These are phyloP conservation scores for Uloborus diversus DNA, from an alignment of 1,140 invertebrate genomes.

Conservation along the genomic window DNA sequence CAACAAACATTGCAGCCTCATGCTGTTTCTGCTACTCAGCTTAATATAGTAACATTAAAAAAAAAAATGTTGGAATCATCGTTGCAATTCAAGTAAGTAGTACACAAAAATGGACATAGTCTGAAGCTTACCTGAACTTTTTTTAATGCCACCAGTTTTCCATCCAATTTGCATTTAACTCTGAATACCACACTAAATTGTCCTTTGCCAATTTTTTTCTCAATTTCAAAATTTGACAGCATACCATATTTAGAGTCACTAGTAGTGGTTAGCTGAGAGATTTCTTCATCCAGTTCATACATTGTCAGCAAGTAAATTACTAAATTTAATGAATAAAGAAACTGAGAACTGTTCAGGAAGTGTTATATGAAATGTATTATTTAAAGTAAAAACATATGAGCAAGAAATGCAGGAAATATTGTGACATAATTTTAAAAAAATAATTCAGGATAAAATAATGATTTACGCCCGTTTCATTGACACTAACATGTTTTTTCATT, in stretches of 20 bases:
- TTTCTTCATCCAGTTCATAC: constrained; percentile 35
- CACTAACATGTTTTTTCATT: too few species aligned
- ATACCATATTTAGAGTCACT: constrained; percentile 51
- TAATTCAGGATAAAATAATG: background rate
- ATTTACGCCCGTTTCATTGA: too few species aligned
- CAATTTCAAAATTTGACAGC: constrained; percentile 69
- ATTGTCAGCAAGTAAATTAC: background rate
- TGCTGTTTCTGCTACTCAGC: too few species aligned
- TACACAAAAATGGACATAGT: too few species aligned
- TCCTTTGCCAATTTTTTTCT: constrained; percentile 74
- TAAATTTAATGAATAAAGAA: background rate
- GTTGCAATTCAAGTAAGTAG: too few species aligned
- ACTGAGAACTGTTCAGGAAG: background rate
- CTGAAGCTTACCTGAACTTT: constrained; percentile 72
- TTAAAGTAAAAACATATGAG: background rate
- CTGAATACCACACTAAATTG: constrained; percentile 75
- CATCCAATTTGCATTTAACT: constrained; percentile 67
- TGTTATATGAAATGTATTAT: background rate
- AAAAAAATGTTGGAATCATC: too few species aligned
- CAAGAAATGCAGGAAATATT: background rate
- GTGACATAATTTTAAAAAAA: background rate
- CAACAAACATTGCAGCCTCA: too few species aligned
- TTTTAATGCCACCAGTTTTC: constrained; percentile 71
- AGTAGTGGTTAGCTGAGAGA: constrained; percentile 35
- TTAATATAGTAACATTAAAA: too few species aligned